Evolutionary conservation across 2,113 vertebrate genomes (phyloP), one percentile per base, ranked within the genome.

Genomic region (Noturus placidus): DNA sequence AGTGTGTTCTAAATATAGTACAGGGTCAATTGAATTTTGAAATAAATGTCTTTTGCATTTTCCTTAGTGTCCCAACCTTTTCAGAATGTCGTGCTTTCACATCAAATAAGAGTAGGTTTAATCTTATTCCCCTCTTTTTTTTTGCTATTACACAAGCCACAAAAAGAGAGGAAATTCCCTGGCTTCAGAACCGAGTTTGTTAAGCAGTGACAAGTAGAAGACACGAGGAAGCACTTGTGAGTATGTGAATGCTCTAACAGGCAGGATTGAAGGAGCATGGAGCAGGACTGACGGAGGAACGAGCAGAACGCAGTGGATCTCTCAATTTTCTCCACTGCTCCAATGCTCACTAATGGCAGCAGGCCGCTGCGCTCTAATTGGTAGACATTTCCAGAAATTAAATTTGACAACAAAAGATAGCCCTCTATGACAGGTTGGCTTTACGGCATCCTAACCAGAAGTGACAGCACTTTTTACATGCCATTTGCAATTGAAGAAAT

Each of bases 331-430:
- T 50, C 56, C 84, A 50, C 79, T 13, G 69, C 69, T 54, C 69
- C 35, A 86, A 35, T 85, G 52, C 84, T 38, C 67, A 78, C 67
- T 89, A 74, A 89, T 89, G 54, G 69, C 83, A 56, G 15, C 63
- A 65, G 91, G 85, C 77, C 89, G 84, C 27, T 17, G 85, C 63
- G 91, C 84, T 79, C 87, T 89, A 91, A 89, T 88, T 93, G 94
- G 95, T 94, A 87, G 94, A 94, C 91, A 93, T 93, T 94, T 96
- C 93, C 83, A 87, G 92, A 95, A 95, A 96, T 92, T 91, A 91
- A 94, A 92, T 94, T 94, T 96, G 96, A 96, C 96, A 96, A 96
- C 95, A 96, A 95, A 93, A 93, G 94, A 95, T 93, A 92, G 91
- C 93, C 92, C 93, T 54, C 86, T 92, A 86, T 94, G 94, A 92